Evolutionary conservation across 2,797 vertebrate species (phyloP), one percentile per base, ranked within the genome.

Genomic region (Dendrocincla fuliginosa): DNA sequence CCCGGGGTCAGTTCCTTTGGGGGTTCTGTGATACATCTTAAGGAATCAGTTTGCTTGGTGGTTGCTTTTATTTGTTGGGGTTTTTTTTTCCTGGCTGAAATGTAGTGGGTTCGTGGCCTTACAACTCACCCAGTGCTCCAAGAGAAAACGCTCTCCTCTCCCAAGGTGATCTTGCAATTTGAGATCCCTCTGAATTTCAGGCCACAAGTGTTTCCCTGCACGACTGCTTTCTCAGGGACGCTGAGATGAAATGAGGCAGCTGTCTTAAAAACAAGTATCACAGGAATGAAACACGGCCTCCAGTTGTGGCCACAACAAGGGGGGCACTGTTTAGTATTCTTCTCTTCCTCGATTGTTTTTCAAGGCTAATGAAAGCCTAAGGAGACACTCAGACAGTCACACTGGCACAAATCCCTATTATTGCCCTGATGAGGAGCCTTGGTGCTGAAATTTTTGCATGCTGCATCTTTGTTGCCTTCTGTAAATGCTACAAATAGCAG

Each of bases 401-500:
- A 53, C 57, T 22, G 65, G 75, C 82, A 79, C 90, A 82, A 50
- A 76, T 59, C 46, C 61, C 56, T 81, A 5, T 64, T 49, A 53
- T 63, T 94, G 80, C 46, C 42, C 89, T 49, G 84, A 53, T 73
- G 39, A 91, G 87, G 20, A 63, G 79, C 70, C 76, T 7, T 2
- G 15, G n/a, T 22, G 55, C 76, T 89, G 78, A 61, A 56, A 77
- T 70, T 81, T 91, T 89, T 90, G 60, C 75, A 55, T 92, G 61
- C 80, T 57, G 90, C 65, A 65, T 87, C 80, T 84, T 90, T 81
- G 84, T 59, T 90, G 87, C 69, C 56, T 94, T 59, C 75, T 93
- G 79, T 61, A 83, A 94, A 75, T 9, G 63, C 81, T 60, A 33
- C 84, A 88, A 90, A 82, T 79, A 94, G 91, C 94, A 95, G 93